Base-by-base conservation (phyloP, 2,113 vertebrate species). In the Nycticorax nycticorax region DNA sequence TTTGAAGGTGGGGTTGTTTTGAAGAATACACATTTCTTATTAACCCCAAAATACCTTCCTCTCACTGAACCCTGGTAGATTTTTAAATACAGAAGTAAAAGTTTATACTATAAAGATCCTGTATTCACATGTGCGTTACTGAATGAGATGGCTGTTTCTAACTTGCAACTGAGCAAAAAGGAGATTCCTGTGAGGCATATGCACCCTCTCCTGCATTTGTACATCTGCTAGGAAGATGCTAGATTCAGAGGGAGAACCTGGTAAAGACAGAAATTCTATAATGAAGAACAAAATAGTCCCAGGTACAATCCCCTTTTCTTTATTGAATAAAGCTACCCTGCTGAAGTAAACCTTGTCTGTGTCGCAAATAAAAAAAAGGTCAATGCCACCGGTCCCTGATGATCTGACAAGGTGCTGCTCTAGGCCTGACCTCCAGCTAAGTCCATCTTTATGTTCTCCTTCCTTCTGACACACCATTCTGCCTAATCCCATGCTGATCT, bases 21-120 rank as follows among this genome's bases (percentile, higher is more conserved):
- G 45, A 89, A 89, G 78, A 91, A 92, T 67, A 74, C 9, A 22
- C 20, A 24, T 41, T 85, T 96, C 94, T 95, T 60, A 67, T 96
- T 94, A 96, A 96, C 96, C 82, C 96, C 69, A 69, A 96, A 92
- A 93, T 91, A 89, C 60, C 47, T 93, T 85, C 55, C 71, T 69
- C 59, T 89, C 92, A 85, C 52, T 83, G 68, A 92, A 94, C 67
- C 82, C 64, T 52, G 33, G 7, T 76, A 57, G 80, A 92, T 64
- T 93, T 79, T 71, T 94, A 81, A 96, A 92, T 48, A 95, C 12
- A 85, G 77, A 83, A 97, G 41, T 32, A 52, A 76, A 76, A 89
- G 20, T 23, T 23, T 84, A 64, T 60, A 85, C 66, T 48, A 75
- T 74, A 89, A 82, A 85, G 60, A 87, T 45, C 69, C 39, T 80